These are phyloP conservation scores for Corbicula japonica DNA, from an alignment of 2,888 invertebrate genomes.

Conservation along the genomic window DNA sequence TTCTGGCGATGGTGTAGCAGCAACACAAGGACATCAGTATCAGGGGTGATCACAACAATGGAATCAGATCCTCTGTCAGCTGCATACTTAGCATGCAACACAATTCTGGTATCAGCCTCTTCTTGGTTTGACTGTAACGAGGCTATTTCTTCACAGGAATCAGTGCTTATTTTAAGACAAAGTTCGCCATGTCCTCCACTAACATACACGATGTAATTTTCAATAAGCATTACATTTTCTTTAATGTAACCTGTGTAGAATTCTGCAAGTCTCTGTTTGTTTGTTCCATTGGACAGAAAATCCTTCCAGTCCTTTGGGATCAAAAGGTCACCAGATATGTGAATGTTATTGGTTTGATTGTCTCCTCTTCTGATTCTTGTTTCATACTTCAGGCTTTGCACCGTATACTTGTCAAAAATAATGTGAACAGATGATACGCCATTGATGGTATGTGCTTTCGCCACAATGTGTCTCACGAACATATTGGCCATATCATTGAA, in stretches of 20 bases:
- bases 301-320: slow-evolving; percentile 21
- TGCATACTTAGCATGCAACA: slow-evolving; percentile 31
- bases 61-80: slow-evolving; percentile 7
- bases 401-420: slow-evolving; percentile 14
- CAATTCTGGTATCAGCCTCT: slow-evolving; percentile 33
- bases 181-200: neutral
- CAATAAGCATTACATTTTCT: neutral
- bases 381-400: neutral
- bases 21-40: slow-evolving; percentile 49
- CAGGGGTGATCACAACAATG: slow-evolving; percentile 28
- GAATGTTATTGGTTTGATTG: neutral
- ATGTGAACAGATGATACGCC: neutral
- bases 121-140: slow-evolving; percentile 31
- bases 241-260: slow-evolving; percentile 19
- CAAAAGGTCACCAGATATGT: neutral
- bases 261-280: slow-evolving; percentile 9
- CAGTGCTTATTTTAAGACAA: neutral
- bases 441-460: neutral
- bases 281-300: slow-evolving; percentile 1
- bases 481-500: neutral
- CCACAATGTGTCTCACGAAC: neutral
- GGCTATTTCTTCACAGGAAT: neutral
- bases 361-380: slow-evolving; percentile 18
- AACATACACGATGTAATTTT: neutral
- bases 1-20: slow-evolving; percentile 21